Evolutionary conservation across 2,113 vertebrate genomes (phyloP), one percentile per base, ranked within the genome.

Genomic region (Psophia crepitans): DNA sequence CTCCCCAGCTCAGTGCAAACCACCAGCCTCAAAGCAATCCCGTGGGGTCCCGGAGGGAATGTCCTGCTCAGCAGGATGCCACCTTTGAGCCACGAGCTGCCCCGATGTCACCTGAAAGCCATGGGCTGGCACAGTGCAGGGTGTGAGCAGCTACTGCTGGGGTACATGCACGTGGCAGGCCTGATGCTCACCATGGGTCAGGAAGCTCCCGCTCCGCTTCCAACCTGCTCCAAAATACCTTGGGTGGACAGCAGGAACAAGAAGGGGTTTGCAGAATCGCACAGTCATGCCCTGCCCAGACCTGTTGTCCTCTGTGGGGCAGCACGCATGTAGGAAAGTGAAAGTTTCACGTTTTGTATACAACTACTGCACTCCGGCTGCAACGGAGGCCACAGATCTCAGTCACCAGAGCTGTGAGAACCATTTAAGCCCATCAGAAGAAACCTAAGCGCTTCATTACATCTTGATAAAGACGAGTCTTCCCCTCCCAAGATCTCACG

Each of bases 151-250:
- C 22, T 63, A 16, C 32, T 16, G 14, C 33, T 21, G 41, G 54
- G 51, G 8, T 20, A 28, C 3, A 4, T 53, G 54, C 35, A 32
- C 0, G 14, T 3, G 41, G 57, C 51, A 60, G 30, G 32, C 26
- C 43, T 60, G 60, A 19, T 1, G 2, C 9, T n/a, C 30, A 30
- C 64, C 6, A 1, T 0, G 0, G 61, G 12, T 6, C 3, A 0
- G 60, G n/a, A 53, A 64, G 6, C 15, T 53, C 39, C 46, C 4
- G 4, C 39, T 49, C 11, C 32, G 8, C 49, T 19, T 37, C 32
- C 11, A 7, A 26, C 12, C 57, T 51, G n/a, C n/a, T 69, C 66
- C 24, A 9, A 57, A 90, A 46, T 2, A 39, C 5, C n/a, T 22
- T 0, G 0, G 41, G 17, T 0, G 1, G 73, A 37, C 53, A 39